Percentiles rank a stretch among this genome's conserved stretches.
These are phyloP conservation scores for Acleris cristana DNA, from an alignment of 2,888 invertebrate species.

Conservation along the genomic window DNA sequence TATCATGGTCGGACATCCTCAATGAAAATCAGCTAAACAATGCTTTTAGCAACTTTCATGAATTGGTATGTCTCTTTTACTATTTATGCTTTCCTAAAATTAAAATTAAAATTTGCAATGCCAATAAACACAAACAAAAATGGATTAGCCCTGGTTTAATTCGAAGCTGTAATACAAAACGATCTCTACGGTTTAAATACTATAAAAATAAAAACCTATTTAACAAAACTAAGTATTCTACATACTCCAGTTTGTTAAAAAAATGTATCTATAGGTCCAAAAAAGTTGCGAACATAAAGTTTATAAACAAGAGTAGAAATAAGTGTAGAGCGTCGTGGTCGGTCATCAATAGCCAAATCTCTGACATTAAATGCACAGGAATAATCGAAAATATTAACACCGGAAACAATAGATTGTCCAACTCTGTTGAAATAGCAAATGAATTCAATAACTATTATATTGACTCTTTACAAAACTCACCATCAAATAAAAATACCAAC, in stretches of 20 bases:
- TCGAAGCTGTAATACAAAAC: constrained; percentile 8
- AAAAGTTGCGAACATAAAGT: background rate
- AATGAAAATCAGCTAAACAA: background rate
- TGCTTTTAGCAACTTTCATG: background rate
- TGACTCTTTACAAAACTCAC: background rate
- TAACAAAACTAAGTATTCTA: background rate
- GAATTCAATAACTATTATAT: background rate
- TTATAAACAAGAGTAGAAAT: background rate
- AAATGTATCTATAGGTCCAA: background rate
- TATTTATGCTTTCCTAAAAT: background rate
- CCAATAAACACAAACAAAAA: background rate
- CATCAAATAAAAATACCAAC: background rate
- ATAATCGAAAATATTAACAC: background rate
- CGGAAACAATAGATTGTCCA: background rate
- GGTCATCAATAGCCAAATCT: background rate
- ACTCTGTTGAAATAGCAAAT: background rate
- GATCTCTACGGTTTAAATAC: background rate
- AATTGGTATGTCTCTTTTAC: background rate
- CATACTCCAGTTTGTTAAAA: background rate
- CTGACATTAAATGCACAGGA: too few relatives aligned
- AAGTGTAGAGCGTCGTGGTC: constrained; percentile 2
- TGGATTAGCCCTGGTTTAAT: constrained; percentile 10
- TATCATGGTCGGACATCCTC: background rate
- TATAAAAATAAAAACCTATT: constrained; percentile 1
- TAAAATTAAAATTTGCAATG: background rate